These are phyloP conservation scores for Polymixis lichenea DNA, from an alignment of 2,888 invertebrate genomes.

Conservation along the genomic window DNA sequence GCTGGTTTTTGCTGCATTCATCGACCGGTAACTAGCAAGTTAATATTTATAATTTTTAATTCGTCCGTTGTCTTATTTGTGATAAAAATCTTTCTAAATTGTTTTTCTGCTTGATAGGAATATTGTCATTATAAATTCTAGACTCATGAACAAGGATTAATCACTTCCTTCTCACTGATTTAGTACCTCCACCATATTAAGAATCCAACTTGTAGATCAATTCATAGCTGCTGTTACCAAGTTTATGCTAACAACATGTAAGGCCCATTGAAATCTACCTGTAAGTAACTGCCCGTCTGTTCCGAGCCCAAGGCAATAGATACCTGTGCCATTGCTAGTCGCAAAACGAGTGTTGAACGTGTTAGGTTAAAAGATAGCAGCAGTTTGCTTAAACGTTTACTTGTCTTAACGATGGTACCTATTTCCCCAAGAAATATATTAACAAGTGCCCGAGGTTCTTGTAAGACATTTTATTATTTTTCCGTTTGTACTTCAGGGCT, in stretches of 20 bases:
- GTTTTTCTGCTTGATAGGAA: not conserved
- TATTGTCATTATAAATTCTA: conserved; percentile 1
- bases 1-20: conserved; percentile 32
- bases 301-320: conserved; percentile 29
- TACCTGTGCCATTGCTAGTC: conserved; percentile 38
- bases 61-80: not conserved
- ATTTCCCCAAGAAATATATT: conserved; percentile 55
- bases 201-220: conserved; percentile 50
- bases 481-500: conserved; percentile 5
- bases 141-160: conserved; percentile 9
- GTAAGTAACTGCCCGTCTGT: conserved; percentile 52
- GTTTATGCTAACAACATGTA: conserved; percentile 47
- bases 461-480: conserved; percentile 46
- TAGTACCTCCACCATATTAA: conserved; percentile 1
- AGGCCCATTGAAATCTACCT: conserved; percentile 21
- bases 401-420: conserved; percentile 47
- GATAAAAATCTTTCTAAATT: not conserved
- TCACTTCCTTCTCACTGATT: conserved; percentile 23
- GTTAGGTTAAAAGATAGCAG: conserved; percentile 54
- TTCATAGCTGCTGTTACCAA: conserved; percentile 26
- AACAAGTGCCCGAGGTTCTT: conserved; percentile 30
- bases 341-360: conserved; percentile 46
- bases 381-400: conserved; percentile 59
- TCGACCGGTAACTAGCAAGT: not conserved
- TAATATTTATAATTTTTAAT: not conserved